These are phyloP conservation scores for Drosophila nikananu DNA, from an alignment of 1,140 invertebrate genomes.

Conservation along the genomic window DNA sequence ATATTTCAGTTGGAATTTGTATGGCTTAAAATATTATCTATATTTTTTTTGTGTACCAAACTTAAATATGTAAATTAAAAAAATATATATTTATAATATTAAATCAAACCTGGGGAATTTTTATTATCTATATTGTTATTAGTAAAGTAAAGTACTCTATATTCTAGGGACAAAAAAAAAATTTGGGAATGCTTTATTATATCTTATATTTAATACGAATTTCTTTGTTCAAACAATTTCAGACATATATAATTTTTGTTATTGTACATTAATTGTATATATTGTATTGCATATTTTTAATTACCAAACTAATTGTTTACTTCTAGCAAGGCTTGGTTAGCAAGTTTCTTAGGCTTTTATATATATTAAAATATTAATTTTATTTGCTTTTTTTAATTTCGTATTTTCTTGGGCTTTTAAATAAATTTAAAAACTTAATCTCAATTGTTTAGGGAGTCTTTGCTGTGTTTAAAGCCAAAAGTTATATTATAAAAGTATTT, in stretches of 20 bases:
- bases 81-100: neutral
- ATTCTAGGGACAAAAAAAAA: neutral
- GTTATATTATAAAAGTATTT: neutral
- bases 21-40: neutral
- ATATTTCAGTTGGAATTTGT: neutral
- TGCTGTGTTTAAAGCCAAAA: no score
- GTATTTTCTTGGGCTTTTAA: neutral
- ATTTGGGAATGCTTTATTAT: no score
- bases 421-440: neutral
- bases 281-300: no score
- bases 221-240: no score
- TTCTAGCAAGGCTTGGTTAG: neutral
- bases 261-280: no score
- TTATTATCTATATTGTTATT: no score
- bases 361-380: neutral
- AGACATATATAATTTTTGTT: no score
- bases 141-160: neutral
- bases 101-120: neutral
- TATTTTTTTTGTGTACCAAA: no score
- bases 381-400: neutral
- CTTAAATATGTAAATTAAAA: neutral
- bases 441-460: no score
- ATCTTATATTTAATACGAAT: no score
- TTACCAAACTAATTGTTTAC: no score
- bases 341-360: no score